Percentiles rank a stretch among this genome's conserved stretches.
Conservation (phyloP, 2,113 vertebrate species). For the Rhynchomys soricoides region DNA sequence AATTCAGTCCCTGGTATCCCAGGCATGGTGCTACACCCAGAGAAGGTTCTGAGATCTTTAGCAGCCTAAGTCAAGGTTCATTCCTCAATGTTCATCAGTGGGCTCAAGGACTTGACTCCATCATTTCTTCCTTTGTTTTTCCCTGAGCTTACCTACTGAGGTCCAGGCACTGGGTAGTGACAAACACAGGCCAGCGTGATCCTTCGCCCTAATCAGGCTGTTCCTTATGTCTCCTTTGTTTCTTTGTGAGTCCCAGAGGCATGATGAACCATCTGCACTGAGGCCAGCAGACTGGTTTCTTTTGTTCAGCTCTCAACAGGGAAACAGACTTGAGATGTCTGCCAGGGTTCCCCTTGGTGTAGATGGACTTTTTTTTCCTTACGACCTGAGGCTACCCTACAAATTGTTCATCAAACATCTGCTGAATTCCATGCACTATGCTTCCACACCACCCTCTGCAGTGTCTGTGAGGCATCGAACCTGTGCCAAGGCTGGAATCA, state of each 20-base stretch:
- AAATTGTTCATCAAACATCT: neutral
- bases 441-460: neutral
- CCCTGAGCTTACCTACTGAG: too few relatives aligned
- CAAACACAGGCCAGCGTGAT: accelerated
- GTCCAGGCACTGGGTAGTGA: neutral
- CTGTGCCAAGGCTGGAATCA: neutral
- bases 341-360: neutral
- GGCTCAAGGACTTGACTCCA: neutral
- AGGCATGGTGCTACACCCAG: neutral
- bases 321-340: neutral
- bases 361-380: neutral
- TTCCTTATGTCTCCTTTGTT: neutral
- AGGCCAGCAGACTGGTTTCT: neutral
- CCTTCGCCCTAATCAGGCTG: neutral
- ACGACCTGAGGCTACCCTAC: neutral
- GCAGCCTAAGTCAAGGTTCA: neutral
- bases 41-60: neutral
- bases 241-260: neutral
- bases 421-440: neutral
- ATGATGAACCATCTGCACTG: neutral
- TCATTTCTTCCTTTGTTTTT: neutral
- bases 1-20: accelerated
- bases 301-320: neutral
- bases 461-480: neutral
- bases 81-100: neutral